Evolutionary conservation across 2,797 vertebrate species (phyloP).

Genomic region (Pachyuromys duprasi): DNA sequence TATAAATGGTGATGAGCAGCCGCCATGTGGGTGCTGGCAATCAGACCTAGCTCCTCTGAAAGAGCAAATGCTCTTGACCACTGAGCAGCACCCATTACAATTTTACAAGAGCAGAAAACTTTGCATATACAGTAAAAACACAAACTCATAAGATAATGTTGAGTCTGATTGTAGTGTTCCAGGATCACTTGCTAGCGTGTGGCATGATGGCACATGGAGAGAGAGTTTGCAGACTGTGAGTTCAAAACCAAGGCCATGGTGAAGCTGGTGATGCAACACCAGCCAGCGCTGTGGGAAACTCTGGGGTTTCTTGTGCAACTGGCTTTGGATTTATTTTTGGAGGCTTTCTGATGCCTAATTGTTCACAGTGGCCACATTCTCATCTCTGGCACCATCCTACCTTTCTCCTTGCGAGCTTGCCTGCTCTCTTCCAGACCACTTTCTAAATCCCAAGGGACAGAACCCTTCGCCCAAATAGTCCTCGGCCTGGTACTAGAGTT

Average conservation of each 20-base stretch:
- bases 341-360: too few relatives aligned
- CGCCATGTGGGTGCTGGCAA: neutral
- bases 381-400: rapidly evolving
- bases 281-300: neutral
- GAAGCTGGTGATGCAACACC: neutral
- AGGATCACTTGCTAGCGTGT: neutral
- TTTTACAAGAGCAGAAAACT: neutral
- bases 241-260: neutral
- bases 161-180: neutral
- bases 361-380: neutral
- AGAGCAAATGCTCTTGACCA: neutral
- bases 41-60: neutral
- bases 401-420: neutral
- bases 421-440: neutral
- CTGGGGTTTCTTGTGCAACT: neutral
- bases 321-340: neutral
- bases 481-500: neutral
- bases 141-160: neutral
- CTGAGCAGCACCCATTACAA: neutral
- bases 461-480: neutral
- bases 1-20: too few relatives aligned
- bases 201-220: neutral
- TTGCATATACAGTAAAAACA: neutral
- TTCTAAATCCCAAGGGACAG: neutral
- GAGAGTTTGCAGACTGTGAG: neutral